These are phyloP conservation scores for Hylaea fasciaria DNA, from an alignment of 2,888 invertebrate genomes.

Conservation along the genomic window DNA sequence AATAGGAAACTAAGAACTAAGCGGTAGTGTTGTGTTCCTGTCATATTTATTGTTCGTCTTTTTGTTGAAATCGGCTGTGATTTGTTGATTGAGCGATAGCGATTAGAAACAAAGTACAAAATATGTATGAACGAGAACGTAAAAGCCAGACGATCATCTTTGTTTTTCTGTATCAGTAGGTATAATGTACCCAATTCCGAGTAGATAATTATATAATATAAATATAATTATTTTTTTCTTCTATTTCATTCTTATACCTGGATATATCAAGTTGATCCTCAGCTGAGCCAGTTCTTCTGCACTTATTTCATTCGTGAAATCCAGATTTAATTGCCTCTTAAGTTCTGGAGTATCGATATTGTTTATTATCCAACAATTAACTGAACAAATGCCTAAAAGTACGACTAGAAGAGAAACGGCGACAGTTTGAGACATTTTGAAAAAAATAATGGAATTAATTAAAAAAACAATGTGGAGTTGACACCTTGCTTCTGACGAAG, in stretches of 20 bases:
- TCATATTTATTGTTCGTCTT: background rate
- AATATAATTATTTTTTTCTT: background rate
- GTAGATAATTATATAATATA: too few species aligned
- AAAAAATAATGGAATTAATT: conserved; percentile 7
- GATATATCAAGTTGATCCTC: conserved; percentile 58
- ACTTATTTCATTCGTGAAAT: conserved; percentile 19
- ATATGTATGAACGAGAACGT: too few species aligned
- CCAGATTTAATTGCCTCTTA: background rate
- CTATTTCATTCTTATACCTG: conserved; percentile 53
- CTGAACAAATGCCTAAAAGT: conserved; percentile 17
- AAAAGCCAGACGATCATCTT: too few species aligned
- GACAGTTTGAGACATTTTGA: conserved; percentile 11
- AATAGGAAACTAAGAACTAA: background rate
- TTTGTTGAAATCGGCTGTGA: background rate
- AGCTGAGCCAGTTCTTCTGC: conserved; percentile 17
- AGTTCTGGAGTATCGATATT: conserved; percentile 32
- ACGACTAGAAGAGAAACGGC: conserved; percentile 3
- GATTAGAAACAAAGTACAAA: background rate
- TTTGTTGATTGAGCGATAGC: background rate
- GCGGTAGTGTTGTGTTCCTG: background rate
- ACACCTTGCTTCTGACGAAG: conserved; percentile 8
- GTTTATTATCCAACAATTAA: conserved; percentile 44
- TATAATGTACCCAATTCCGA: too few species aligned
- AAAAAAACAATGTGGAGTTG: conserved; percentile 9
- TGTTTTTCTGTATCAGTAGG: too few species aligned